A percentile compares a stretch with the other conserved stretches of the same genome.
phyloP scores from a whole-genome alignment of 2,113 vertebrate genomes.

The Tonatia bakeri region DNA sequence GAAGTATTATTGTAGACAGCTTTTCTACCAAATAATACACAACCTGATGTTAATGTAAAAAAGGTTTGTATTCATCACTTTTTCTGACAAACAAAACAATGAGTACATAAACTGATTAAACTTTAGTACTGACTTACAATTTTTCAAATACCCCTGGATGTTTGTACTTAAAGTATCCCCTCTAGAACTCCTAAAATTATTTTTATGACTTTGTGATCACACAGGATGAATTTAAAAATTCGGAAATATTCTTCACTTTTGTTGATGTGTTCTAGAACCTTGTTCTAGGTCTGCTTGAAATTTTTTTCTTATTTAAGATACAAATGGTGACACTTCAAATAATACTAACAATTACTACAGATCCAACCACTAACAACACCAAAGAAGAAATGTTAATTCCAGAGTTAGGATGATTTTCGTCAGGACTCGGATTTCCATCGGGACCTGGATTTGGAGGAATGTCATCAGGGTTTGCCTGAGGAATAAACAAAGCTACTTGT shows the following conservation, averaged over 20 bases:
- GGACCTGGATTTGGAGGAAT: background rate
- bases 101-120: background rate
- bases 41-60: background rate
- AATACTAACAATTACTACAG: background rate
- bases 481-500: conserved; percentile 66
- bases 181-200: background rate
- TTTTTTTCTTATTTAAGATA: background rate
- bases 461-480: conserved; percentile 3
- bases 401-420: background rate
- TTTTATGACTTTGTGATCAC: conserved; percentile 19
- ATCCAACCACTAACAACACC: background rate
- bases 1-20: conserved; percentile 1
- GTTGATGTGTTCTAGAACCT: conserved; percentile 18
- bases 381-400: background rate
- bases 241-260: background rate
- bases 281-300: background rate
- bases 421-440: background rate
- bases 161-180: background rate
- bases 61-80: conserved; percentile 14
- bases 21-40: conserved; percentile 14
- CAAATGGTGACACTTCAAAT: conserved; percentile 37
- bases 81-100: background rate
- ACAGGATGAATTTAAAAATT: background rate
- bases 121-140: background rate
- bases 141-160: background rate